Base-by-base conservation (phyloP, 1,140 invertebrate species). In the Zelostemma sp. region DNA sequence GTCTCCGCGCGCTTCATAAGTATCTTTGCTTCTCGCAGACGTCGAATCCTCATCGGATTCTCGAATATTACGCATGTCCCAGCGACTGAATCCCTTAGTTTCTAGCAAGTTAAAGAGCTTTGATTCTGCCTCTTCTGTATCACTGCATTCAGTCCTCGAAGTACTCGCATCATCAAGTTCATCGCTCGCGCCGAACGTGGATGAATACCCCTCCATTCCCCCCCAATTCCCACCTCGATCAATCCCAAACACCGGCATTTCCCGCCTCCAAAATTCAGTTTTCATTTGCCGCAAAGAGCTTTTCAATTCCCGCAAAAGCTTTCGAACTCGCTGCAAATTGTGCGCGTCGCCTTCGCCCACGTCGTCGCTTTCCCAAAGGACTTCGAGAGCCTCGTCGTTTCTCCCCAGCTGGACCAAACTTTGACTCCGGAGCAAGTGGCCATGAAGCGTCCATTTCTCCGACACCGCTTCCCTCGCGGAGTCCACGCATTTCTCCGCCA, bases 381-480 rank as follows among this genome's bases (percentile, higher is more conserved):
- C 49, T n/a, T 58, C 53, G 0, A 77, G 18, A 0, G 78, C 72
- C 14, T 80, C 78, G 6, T 25, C 46, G 21, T 67, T 61, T 41
- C 55, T 49, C 0, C 58, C 64, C 0, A 77, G 50, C 8, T 67
- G 66, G 6, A 73, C 12, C 1, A 76, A 41, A 18, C 57, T 33
- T 18, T 81, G 79, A 6, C 73, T 78, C 5, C 9, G 25, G 1
- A 83, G 38, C 6, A 83, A 40, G 1, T 70, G 62, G 0, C 75
- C 78, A n/a, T 79, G 60, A 0, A 78, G 31, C 4, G 61, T 50
- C 80, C 80, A 83, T 64, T 81, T 83, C 19, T 56, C 61, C 1
- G 75, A 77, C 1, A 58, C 50, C 0, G 16, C 72, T 1, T 57
- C 48, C 0, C 53, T 35, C 1, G 80, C 72, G 0, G 33, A 61